Base-by-base conservation (phyloP, 30 jellyfish, hydroid and myxozoan genomes). In the Pelagia noctiluca region DNA sequence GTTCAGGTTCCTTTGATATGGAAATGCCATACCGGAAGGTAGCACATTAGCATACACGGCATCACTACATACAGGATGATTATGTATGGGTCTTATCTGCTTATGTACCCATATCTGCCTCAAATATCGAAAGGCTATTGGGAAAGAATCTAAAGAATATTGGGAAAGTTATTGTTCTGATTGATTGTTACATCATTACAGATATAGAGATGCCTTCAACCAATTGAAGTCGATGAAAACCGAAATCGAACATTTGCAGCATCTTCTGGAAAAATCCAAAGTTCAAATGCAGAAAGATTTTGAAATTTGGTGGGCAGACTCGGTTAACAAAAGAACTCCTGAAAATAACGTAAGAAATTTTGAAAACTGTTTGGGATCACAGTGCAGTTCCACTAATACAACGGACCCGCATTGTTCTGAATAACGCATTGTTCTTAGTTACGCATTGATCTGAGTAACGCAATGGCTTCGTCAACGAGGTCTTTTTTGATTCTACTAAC, bases 171-270 rank as follows among this genome's bases (percentile, higher is more conserved):
- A 8, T 42, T 42, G 16, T 8, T 42, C 57, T 42, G 8, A 8
- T 42, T 16, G 16, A 28, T 31, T 31, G n/a, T 31, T 11, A 3
- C 2, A 35, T 38, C 1, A 7, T 28, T 72, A 35, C 33, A 95
- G 99, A 49, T 95, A 95, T 78, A 88, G 87, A 68, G 87, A 71
- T 1, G 91, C 97, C 11, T 95, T 95, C 64, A 89, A 83, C 37
- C 63, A 80, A 61, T 76, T 95, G 90, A 95, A 95, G 68, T 71
- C 79, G 19, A 34, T 95, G 82, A 95, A 95, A 71, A 78, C 95
- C 8, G 99, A 95, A 71, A 95, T 95, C 13, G 99, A 95, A 75
- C 99, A 95, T 67, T 71, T 95, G 88, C 99, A 95, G 69, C 96
- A 85, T 85, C 81, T 95, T 61, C 88, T 95, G 13, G 99, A 95